Evolutionary conservation across 1,140 invertebrate species (phyloP).

Genomic region (Cylas formicarius): DNA sequence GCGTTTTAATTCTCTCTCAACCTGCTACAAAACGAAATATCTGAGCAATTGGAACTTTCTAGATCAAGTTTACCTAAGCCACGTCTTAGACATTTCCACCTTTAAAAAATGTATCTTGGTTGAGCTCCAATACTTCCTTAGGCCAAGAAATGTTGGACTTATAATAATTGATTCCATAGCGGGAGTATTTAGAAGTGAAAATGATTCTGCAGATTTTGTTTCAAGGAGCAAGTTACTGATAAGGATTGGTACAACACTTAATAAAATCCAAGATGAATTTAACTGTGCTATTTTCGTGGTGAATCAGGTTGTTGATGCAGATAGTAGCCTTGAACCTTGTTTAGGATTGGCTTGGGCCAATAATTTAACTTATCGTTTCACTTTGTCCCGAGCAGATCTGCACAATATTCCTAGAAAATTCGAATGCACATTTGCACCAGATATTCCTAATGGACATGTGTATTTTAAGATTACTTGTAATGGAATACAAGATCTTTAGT

Average conservation of each 20-base stretch:
- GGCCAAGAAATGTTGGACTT: constrained; percentile 51
- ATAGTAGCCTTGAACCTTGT: constrained; percentile 43
- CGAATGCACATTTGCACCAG: constrained; percentile 43
- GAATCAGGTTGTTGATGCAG: constrained; percentile 64
- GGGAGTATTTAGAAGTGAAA: constrained; percentile 60
- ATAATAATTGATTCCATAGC: constrained; percentile 72
- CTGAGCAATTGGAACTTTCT: constrained; percentile 41
- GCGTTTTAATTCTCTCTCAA: constrained; percentile 51
- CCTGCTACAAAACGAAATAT: constrained; percentile 36
- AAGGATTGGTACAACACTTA: constrained; percentile 50
- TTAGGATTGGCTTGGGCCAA: constrained; percentile 64
- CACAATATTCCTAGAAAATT: constrained; percentile 31
- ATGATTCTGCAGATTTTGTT: constrained; percentile 47
- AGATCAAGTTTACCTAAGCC: constrained; percentile 33
- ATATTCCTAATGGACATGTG: too few species aligned
- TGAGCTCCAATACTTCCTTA: constrained; percentile 47
- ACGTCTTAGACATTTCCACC: constrained; percentile 48
- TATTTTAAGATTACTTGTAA: too few species aligned
- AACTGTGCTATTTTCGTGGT: constrained; percentile 58
- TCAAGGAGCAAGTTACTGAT: constrained; percentile 47
- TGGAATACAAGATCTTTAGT: too few species aligned
- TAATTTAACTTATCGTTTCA: constrained; percentile 56
- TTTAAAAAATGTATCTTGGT: constrained; percentile 51
- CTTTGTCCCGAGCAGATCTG: constrained; percentile 45
- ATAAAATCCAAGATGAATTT: constrained; percentile 49